Evolutionary conservation across 2,113 vertebrate species (phyloP).

Genomic region (Tachysurus fulvidraco): DNA sequence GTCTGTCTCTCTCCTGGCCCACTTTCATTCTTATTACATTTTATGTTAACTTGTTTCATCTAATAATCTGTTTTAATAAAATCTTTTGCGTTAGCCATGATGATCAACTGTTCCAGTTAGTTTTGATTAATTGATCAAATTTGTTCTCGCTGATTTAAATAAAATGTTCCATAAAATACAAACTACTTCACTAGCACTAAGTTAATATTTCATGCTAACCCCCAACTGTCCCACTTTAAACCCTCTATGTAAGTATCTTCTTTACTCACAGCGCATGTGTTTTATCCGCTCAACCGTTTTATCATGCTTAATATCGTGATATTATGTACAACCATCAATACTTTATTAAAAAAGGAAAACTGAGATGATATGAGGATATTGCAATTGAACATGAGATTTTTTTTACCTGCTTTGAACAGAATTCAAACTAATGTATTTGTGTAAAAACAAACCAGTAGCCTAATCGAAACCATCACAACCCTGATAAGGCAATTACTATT

Average conservation of each 20-base stretch:
- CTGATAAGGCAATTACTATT: background rate
- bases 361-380: background rate
- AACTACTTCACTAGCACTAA: background rate
- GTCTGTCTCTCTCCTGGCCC: background rate
- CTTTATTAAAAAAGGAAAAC: too few species aligned
- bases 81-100: background rate
- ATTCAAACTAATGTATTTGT: background rate
- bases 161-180: background rate
- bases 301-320: background rate
- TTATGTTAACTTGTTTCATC: background rate
- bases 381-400: background rate
- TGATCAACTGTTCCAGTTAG: background rate
- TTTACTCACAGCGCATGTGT: background rate
- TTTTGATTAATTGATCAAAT: background rate
- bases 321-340: background rate
- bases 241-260: background rate
- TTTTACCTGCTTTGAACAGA: background rate
- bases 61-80: background rate
- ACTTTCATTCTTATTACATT: background rate
- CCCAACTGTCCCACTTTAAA: too few species aligned
- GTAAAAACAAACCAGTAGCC: background rate
- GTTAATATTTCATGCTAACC: background rate
- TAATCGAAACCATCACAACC: background rate
- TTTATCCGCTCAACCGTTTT: background rate
- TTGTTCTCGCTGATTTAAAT: background rate